These are phyloP conservation scores for Agrochola lychnidis DNA, from an alignment of 2,888 invertebrate genomes.

Conservation along the genomic window DNA sequence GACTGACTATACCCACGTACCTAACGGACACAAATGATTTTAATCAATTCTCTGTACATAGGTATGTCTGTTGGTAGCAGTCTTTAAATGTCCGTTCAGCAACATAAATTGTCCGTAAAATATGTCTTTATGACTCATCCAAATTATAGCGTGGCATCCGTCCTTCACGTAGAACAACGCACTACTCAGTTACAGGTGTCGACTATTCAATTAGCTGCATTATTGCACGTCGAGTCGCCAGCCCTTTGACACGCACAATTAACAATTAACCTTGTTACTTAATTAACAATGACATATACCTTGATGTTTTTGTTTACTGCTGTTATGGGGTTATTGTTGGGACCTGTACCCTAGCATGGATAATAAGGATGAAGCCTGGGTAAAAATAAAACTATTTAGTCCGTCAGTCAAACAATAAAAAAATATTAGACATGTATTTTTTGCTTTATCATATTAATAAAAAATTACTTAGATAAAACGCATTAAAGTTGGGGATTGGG, in stretches of 20 bases:
- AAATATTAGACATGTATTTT: neutral
- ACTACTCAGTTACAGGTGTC: conserved; percentile 24
- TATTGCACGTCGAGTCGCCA: conserved; percentile 23
- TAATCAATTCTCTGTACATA: too few species aligned
- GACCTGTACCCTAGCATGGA: neutral
- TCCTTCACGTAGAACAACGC: neutral
- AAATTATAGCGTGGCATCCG: neutral
- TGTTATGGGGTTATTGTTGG: neutral
- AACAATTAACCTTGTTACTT: conserved; percentile 52
- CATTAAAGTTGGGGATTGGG: too few species aligned
- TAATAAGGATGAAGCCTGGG: too few species aligned
- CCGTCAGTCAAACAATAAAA: too few species aligned
- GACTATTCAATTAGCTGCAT: conserved; percentile 44
- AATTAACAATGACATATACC: conserved; percentile 32
- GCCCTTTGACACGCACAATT: conserved; percentile 57
- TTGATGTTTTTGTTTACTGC: conserved; percentile 41
- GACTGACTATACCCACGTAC: too few species aligned
- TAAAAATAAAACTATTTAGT: too few species aligned
- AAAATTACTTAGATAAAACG: too few species aligned
- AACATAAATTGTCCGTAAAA: neutral
- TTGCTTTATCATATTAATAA: too few species aligned
- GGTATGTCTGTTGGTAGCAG: too few species aligned
- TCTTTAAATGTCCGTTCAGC: neutral
- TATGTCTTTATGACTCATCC: neutral
- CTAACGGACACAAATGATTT: too few species aligned